Conservation (phyloP, 2,113 vertebrate genomes). For the Pseudolaguvia tuberculata region DNA sequence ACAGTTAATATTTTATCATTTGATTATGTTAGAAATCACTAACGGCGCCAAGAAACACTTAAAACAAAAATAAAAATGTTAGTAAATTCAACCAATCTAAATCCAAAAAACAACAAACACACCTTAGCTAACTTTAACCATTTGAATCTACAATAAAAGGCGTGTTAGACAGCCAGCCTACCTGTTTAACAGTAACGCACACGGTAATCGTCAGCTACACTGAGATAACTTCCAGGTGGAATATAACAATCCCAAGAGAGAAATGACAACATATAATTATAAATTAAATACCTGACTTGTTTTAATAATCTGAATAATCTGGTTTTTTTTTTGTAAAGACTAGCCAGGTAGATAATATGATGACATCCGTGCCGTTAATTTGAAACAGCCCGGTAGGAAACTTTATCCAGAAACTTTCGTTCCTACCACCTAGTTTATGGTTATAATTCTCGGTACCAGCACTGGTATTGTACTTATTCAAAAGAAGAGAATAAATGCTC, state of each 20-base stretch:
- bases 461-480: no score
- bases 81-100: no score
- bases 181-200: slow-evolving; percentile 4
- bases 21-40: background rate
- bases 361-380: slow-evolving; percentile 45
- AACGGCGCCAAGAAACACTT: background rate
- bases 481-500: no score
- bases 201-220: no score
- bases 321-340: slow-evolving; percentile 12
- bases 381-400: slow-evolving; percentile 56
- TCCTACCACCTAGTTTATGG: slow-evolving; percentile 44
- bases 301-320: background rate
- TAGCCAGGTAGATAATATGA: slow-evolving; percentile 48
- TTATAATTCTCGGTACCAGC: no score
- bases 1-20: background rate
- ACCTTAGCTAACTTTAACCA: background rate
- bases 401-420: slow-evolving; percentile 41
- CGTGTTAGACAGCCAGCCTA: background rate
- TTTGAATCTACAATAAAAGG: background rate
- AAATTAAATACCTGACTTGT: background rate
- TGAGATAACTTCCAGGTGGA: background rate
- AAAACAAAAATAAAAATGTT: no score
- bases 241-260: background rate
- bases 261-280: background rate
- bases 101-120: background rate